phyloP scores from a whole-genome alignment of 2,888 invertebrate species.

The Chymomyza procnemis region DNA sequence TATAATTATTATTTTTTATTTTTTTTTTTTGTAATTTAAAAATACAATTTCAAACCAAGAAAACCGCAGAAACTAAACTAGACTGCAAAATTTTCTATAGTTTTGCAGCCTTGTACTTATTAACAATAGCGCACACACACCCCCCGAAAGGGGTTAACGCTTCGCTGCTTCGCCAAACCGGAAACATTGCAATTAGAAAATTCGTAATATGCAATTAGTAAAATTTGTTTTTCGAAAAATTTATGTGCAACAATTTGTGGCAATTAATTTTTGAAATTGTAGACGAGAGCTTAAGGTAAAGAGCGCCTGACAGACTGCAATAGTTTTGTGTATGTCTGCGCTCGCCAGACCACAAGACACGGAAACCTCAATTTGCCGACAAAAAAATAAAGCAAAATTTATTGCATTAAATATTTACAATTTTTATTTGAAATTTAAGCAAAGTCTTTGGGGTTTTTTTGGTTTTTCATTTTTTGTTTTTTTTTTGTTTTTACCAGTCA shows the following conservation, averaged over 20 bases:
- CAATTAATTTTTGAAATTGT: conserved; percentile 54
- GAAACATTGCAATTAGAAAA: conserved; percentile 65
- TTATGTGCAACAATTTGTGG: conserved; percentile 59
- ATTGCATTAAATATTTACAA: conserved; percentile 55
- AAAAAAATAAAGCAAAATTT: conserved; percentile 40
- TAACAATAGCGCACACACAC: background rate
- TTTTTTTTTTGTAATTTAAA: too few relatives aligned
- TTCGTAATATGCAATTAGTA: conserved; percentile 59
- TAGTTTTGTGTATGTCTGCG: conserved; percentile 23
- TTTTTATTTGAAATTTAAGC: conserved; percentile 11
- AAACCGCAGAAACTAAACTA: too few relatives aligned
- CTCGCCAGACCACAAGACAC: conserved; percentile 67
- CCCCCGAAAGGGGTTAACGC: conserved; percentile 31
- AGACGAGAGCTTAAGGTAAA: background rate
- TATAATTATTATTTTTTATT: too few relatives aligned
- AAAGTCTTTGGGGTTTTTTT: conserved; percentile 9
- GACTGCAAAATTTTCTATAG: too few relatives aligned
- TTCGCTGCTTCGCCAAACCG: conserved; percentile 59
- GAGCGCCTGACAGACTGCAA: background rate
- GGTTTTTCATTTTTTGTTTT: background rate
- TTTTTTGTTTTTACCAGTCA: conserved; percentile 1
- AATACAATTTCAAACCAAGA: too few relatives aligned
- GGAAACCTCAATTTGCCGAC: conserved; percentile 54
- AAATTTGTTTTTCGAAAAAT: conserved; percentile 14
- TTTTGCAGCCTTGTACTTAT: too few relatives aligned